Conservation (phyloP, 1,140 invertebrate species). For the Physella acuta region DNA sequence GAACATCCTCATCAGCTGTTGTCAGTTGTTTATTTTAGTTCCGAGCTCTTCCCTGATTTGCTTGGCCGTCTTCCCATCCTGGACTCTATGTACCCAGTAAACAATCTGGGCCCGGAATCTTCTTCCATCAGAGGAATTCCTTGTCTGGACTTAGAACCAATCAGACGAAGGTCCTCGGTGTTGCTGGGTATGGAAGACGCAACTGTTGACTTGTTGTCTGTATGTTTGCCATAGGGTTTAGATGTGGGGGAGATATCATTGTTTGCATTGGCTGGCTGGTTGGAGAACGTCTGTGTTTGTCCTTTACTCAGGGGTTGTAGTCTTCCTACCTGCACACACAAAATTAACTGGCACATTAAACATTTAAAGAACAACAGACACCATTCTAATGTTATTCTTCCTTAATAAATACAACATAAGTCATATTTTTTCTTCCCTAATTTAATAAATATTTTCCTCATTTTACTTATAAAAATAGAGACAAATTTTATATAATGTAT, state of each 20-base stretch:
- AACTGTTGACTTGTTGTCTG: neutral
- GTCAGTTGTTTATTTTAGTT: no score
- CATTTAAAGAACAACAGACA: neutral
- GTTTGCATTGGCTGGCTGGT: neutral
- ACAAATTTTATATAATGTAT: neutral
- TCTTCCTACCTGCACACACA: slow-evolving; percentile 2
- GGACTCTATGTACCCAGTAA: no score
- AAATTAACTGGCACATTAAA: neutral
- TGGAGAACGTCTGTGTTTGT: neutral
- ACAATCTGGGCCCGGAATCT: no score
- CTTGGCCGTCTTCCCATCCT: no score
- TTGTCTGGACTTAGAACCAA: slow-evolving; percentile 5
- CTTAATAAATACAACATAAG: neutral
- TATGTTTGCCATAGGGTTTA: neutral
- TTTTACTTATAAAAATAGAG: neutral
- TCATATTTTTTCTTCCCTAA: neutral
- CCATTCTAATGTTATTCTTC: neutral
- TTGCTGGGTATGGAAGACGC: neutral
- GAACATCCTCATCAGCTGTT: no score
- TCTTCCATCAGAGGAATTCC: no score
- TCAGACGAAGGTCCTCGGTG: neutral
- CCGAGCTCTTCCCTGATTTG: no score
- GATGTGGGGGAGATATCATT: neutral
- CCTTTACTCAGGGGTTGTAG: slow-evolving; percentile 7
- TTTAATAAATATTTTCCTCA: neutral